Base-by-base conservation (phyloP, 2,888 invertebrate genomes). In the Azorinus chamasolen region DNA sequence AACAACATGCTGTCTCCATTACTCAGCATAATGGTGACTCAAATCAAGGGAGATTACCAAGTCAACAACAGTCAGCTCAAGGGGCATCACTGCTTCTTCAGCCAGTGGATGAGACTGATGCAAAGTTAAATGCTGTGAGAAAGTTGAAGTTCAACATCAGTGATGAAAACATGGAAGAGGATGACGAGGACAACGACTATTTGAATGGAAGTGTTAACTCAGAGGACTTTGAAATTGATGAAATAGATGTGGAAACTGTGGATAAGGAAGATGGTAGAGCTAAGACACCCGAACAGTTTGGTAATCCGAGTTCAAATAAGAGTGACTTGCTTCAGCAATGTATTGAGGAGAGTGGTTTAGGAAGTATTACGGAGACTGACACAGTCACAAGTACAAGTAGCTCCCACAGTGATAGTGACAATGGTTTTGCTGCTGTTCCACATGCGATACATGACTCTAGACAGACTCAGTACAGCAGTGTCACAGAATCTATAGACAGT, bases 181-280 rank as follows among this genome's bases (percentile, higher is more conserved):
- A 59, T 45, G 74, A 68, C 45, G 79, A 79, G 16, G 79, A 79
- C 16, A 58, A 79, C 54, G 76, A 80, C 43, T 79, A 79, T 48
- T 57, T 80, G 27, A 80, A 80, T 45, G 59, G 80, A 32, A 80
- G 80, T 70, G 80, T 80, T 12, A 81, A 81, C 43, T 78, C 74
- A 20, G 81, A 81, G 55, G 81, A 81, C 58, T 81, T 81, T 54
- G 74, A 81, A 37, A 81, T 78, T 37, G 81, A 81, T 55, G 81
- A 81, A n/a, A 74, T 78, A 50, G 81, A 81, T 61, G 81, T 81
- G 14, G 81, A 81, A 57, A 78, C 81, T 24, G 74, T 77, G 1
- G 81, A 81, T 32, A 69, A 58, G 39, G 58, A 65, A 12, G 25
- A 41, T 0, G 46, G 62, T 32, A 32, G 32, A 32, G 32, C 32